Percentiles rank a stretch among this genome's conserved stretches.
These are phyloP conservation scores for Crenuchus spilurus DNA, from an alignment of 2,797 vertebrate species.

Conservation along the genomic window DNA sequence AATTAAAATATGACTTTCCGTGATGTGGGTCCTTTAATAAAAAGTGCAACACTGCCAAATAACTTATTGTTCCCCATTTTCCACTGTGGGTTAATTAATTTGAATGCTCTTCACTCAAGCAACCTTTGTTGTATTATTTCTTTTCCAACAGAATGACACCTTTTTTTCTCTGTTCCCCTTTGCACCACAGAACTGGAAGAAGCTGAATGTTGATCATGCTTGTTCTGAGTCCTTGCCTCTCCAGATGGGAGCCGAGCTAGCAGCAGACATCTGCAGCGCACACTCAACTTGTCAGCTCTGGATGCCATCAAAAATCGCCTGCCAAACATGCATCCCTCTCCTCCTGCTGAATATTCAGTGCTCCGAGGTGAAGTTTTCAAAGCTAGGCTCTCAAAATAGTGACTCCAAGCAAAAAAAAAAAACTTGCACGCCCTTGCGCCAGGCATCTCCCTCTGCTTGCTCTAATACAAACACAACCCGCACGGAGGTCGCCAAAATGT, in stretches of 20 bases:
- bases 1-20: too few species aligned
- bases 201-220: conserved; percentile 40
- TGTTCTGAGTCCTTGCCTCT: conserved; percentile 23
- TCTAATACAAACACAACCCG: not conserved
- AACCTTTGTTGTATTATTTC: not conserved
- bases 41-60: too few species aligned
- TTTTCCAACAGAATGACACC: not conserved
- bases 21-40: too few species aligned
- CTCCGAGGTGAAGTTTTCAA: conserved; percentile 7
- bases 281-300: conserved; percentile 32
- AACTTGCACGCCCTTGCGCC: not conserved
- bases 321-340: conserved; percentile 33
- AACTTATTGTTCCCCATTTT: too few species aligned
- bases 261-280: conserved; percentile 44
- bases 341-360: conserved; percentile 34
- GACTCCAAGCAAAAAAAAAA: conserved; percentile 6
- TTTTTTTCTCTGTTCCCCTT: not conserved
- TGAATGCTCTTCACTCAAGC: not conserved
- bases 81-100: not conserved
- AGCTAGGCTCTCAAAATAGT: conserved; percentile 25
- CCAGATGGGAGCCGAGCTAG: conserved; percentile 50
- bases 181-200: conserved; percentile 19
- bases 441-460: not conserved
- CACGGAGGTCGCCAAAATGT: conserved; percentile 14
- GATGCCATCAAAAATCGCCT: conserved; percentile 35